A percentile compares a stretch with the other conserved stretches of the same genome.
These are phyloP conservation scores for Bothrops alternatus DNA, from an alignment of 2,797 vertebrate species.

Conservation along the genomic window DNA sequence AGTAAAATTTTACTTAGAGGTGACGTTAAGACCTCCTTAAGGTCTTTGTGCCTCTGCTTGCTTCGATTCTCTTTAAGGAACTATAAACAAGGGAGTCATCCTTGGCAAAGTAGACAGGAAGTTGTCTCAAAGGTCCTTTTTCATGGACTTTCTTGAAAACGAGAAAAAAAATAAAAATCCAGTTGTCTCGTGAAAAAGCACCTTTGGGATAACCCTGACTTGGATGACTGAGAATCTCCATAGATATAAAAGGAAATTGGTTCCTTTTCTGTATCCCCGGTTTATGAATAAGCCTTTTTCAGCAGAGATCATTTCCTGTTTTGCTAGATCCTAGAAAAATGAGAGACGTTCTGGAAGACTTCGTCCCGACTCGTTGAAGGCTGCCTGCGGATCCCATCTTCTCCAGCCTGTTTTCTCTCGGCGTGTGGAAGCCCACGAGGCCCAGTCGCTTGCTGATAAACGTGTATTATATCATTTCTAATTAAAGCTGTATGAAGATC, in stretches of 20 bases:
- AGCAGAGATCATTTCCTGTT: background rate
- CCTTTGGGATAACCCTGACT: too few species aligned
- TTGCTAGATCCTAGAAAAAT: background rate
- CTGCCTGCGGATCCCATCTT: background rate
- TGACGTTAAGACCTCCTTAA: background rate
- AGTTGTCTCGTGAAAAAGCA: too few species aligned
- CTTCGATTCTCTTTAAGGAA: background rate
- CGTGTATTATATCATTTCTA: background rate
- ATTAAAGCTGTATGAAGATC: background rate
- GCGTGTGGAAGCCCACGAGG: background rate
- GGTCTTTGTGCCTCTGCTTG: background rate
- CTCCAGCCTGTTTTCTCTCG: background rate
- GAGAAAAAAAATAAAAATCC: too few species aligned
- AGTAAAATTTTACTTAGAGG: too few species aligned
- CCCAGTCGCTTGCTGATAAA: background rate
- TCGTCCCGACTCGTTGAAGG: background rate
- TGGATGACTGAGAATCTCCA: too few species aligned
- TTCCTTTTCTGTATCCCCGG: too few species aligned
- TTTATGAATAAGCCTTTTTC: background rate
- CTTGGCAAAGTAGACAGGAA: too few species aligned
- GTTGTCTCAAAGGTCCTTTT: too few species aligned
- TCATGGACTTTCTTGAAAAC: too few species aligned
- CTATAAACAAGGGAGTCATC: background rate
- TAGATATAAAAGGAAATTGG: background rate
- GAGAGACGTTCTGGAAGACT: conserved; percentile 14